Conservation (phyloP, 1,140 invertebrate species). For the Bilobella aurantiaca region DNA sequence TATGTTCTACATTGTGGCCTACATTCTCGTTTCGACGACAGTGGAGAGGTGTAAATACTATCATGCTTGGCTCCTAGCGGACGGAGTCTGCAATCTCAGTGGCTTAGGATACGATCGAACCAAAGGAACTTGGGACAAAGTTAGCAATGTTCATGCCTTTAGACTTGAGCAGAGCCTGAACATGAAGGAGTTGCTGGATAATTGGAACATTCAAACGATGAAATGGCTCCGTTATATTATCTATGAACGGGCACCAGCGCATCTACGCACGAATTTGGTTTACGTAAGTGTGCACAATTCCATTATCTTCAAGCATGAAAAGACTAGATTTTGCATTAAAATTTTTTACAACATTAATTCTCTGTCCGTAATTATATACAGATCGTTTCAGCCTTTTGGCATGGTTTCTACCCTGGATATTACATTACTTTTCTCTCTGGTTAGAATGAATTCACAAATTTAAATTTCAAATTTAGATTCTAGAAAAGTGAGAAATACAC, state of each 20-base stretch:
- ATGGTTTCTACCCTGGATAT: slow-evolving; percentile 73
- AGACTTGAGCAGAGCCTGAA: slow-evolving; percentile 75
- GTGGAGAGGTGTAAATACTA: slow-evolving; percentile 86
- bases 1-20: slow-evolving; percentile 59
- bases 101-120: slow-evolving; percentile 62
- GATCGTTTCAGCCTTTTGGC: slow-evolving; percentile 86
- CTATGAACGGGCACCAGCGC: slow-evolving; percentile 61
- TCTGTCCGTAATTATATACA: too few species aligned
- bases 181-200: slow-evolving; percentile 66
- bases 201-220: slow-evolving; percentile 88
- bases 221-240: slow-evolving; percentile 74
- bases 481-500: too few species aligned
- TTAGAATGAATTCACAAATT: too few species aligned
- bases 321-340: too few species aligned
- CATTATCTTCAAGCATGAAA: too few species aligned
- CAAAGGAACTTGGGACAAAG: slow-evolving; percentile 61
- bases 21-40: slow-evolving; percentile 63
- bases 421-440: slow-evolving; percentile 86
- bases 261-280: slow-evolving; percentile 54
- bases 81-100: slow-evolving; percentile 86
- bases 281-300: too few species aligned
- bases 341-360: too few species aligned
- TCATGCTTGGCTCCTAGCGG: slow-evolving; percentile 88
- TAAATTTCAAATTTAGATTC: too few species aligned
- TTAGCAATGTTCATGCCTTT: slow-evolving; percentile 80